Conservation (phyloP, 1,140 invertebrate species). For the Scaptomyza montana region DNA sequence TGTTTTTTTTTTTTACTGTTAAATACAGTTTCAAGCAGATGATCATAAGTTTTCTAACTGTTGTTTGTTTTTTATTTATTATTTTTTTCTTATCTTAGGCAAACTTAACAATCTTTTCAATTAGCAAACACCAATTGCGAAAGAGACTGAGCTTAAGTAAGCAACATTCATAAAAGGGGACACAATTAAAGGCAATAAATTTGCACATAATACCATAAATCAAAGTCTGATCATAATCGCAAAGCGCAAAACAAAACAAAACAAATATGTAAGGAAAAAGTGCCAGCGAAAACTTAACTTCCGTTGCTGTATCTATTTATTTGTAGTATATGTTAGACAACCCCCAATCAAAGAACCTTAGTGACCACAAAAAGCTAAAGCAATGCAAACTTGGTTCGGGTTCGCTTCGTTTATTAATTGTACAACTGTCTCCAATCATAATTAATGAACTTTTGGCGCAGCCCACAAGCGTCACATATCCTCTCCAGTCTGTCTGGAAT, state of each 20-base stretch:
- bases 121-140: conserved; percentile 27
- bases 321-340: conserved; percentile 1
- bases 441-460: conserved; percentile 77
- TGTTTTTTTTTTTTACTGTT: too few species aligned
- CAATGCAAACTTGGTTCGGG: conserved; percentile 26
- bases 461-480: conserved; percentile 48
- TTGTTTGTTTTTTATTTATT: background rate
- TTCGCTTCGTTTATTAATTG: conserved; percentile 72
- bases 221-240: conserved; percentile 78
- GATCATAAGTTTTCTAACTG: too few species aligned
- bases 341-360: conserved; percentile 19
- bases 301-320: conserved; percentile 15
- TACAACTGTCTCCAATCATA: conserved; percentile 81
- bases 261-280: conserved; percentile 43
- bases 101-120: conserved; percentile 21
- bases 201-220: conserved; percentile 68
- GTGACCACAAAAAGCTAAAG: conserved; percentile 38
- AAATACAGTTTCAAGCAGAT: too few species aligned
- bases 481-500: conserved; percentile 28
- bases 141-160: background rate
- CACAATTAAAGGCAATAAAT: conserved; percentile 78
- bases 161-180: conserved; percentile 1
- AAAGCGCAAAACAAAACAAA: conserved; percentile 30
- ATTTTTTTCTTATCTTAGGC: conserved; percentile 3
- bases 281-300: conserved; percentile 39